These are phyloP conservation scores for Neomorphus geoffroyi DNA, from an alignment of 2,797 vertebrate species.

Conservation along the genomic window DNA sequence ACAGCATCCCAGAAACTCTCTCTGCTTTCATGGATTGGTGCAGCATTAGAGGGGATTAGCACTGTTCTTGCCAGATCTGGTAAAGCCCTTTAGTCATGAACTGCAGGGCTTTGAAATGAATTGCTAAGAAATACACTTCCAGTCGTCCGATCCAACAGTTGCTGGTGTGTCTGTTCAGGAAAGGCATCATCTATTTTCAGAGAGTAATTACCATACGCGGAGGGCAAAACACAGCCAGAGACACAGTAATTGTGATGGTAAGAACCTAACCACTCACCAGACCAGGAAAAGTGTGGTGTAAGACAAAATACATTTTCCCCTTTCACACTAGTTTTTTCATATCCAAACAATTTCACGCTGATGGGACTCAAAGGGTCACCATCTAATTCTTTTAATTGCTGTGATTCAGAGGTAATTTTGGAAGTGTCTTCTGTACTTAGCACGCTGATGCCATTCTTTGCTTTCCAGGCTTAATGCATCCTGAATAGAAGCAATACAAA, in stretches of 20 bases:
- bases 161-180: neutral
- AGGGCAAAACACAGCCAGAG: neutral
- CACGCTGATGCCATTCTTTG: neutral
- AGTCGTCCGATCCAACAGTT: neutral
- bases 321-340: neutral
- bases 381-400: neutral
- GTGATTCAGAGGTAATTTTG: neutral
- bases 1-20: neutral
- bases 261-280: neutral
- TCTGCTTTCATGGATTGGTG: neutral
- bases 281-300: neutral
- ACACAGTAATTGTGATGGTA: accelerated
- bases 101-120: neutral
- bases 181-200: neutral
- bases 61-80: neutral
- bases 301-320: neutral
- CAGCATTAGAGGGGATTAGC: neutral
- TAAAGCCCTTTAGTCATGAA: neutral
- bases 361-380: neutral
- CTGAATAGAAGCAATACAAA: neutral
- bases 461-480: neutral
- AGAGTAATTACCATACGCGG: accelerated
- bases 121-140: neutral
- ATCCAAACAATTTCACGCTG: neutral
- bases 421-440: neutral